Percentiles rank a stretch among this genome's conserved stretches.
These are phyloP conservation scores for Lasiommata megera DNA, from an alignment of 2,888 invertebrate species.

Conservation along the genomic window DNA sequence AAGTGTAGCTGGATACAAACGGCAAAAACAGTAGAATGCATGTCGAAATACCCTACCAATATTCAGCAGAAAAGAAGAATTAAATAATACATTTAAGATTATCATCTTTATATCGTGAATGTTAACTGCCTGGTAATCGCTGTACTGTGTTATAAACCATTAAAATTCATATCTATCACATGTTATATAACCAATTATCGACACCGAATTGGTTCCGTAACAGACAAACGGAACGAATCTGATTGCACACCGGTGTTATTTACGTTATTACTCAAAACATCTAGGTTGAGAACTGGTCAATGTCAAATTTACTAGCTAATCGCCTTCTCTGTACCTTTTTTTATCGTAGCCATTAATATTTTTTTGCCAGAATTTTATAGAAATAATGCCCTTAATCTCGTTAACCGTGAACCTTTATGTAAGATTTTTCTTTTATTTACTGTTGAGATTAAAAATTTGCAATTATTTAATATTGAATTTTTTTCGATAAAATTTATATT, in stretches of 20 bases:
- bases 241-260: constrained; percentile 37
- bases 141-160: neutral
- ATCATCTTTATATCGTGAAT: no score
- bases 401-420: no score
- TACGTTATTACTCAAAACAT: constrained; percentile 34
- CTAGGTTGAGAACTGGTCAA: constrained; percentile 39
- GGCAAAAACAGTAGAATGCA: no score
- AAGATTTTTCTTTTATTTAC: no score
- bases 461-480: no score
- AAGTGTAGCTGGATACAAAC: no score
- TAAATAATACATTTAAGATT: no score
- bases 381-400: neutral
- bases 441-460: no score
- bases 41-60: no score
- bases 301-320: constrained; percentile 40
- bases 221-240: constrained; percentile 39
- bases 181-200: constrained; percentile 32
- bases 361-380: neutral
- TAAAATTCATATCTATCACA: constrained; percentile 11
- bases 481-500: no score
- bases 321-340: constrained; percentile 30
- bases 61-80: no score
- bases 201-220: constrained; percentile 36
- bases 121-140: no score
- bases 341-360: constrained; percentile 20